Base-by-base conservation (phyloP, 2,797 vertebrate genomes). In the Eulemur coronatus region DNA sequence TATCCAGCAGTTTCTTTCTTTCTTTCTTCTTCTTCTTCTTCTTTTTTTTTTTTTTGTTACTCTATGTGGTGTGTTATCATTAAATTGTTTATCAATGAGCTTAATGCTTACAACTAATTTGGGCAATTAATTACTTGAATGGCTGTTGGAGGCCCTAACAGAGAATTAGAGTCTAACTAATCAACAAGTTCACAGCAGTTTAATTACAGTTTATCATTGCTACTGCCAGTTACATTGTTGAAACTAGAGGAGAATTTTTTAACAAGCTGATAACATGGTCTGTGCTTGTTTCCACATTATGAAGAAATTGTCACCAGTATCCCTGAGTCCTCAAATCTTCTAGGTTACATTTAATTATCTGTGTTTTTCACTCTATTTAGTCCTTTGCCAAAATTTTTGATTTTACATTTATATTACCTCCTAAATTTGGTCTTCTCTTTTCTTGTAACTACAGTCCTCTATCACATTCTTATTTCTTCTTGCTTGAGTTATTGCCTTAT, bases 21-120 rank as follows among this genome's bases (percentile, higher is more conserved):
- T n/a, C 57, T 85, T 33, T 85, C 81, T 50, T 17, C 15, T 17
- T 48, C 4, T 75, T 78, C 46, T 78, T 63, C 26, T 82, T 30
- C 55, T 75, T 48, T 14, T 75, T 78, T 55, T 78, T 63, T 30
- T 67, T 86, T 24, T 89, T 89, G 13, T 57, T 95, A 11, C n/a
- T 8, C 2, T 92, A 17, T 38, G 46, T 28, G 52, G 12, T 81
- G 17, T 82, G 38, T 80, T 91, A 52, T 67, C 84, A 48, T 89
- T 86, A 92, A 89, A 92, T 28, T 87, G 70, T 76, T 90, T 89
- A 75, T 92, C 84, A 81, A n/a, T 70, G 67, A 95, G 20, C 46
- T 93, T 80, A 93, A n/a, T 43, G 76, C 35, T 93, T 96, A 73
- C 15, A 93, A 72, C 43, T 93, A 86, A 95, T 95, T 91, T 95